Conservation (phyloP, 2,888 invertebrate genomes). For the Tridacna gigas region DNA sequence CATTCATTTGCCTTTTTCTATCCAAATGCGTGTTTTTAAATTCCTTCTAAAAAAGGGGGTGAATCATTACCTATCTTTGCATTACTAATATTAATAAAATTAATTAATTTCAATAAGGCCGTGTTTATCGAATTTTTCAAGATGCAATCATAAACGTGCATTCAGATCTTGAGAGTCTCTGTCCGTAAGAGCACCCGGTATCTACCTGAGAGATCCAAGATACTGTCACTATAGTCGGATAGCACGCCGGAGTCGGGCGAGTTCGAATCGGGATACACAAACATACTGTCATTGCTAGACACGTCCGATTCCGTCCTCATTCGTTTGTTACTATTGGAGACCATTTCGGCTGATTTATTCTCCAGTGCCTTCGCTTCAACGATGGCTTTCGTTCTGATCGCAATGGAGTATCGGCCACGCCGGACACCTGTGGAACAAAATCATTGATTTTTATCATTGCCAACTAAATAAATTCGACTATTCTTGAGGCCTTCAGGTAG, state of each 20-base stretch:
- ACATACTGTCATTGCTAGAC: background rate
- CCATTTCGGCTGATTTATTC: constrained; percentile 49
- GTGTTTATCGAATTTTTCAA: too few relatives aligned
- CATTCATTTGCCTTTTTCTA: too few relatives aligned
- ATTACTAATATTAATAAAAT: too few relatives aligned
- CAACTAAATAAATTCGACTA: background rate
- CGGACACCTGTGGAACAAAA: constrained; percentile 59
- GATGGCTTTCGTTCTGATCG: constrained; percentile 68
- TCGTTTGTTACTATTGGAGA: constrained; percentile 12
- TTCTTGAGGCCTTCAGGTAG: too few relatives aligned
- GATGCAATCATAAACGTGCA: too few relatives aligned
- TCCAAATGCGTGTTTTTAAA: too few relatives aligned
- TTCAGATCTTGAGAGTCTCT: too few relatives aligned
- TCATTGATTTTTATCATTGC: too few relatives aligned
- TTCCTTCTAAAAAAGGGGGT: too few relatives aligned
- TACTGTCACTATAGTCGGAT: constrained; percentile 2
- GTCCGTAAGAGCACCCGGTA: background rate
- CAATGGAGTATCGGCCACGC: constrained; percentile 69
- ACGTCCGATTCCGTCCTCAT: background rate
- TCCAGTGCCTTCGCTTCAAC: constrained; percentile 67
- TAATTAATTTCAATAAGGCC: too few relatives aligned
- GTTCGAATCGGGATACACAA: constrained; percentile 18
- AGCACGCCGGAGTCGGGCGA: background rate
- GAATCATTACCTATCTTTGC: too few relatives aligned
- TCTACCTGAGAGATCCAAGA: constrained; percentile 13